Percentiles rank a stretch among this genome's conserved stretches.
These are phyloP conservation scores for Phoebastria nigripes DNA, from an alignment of 2,797 vertebrate genomes.

Conservation along the genomic window DNA sequence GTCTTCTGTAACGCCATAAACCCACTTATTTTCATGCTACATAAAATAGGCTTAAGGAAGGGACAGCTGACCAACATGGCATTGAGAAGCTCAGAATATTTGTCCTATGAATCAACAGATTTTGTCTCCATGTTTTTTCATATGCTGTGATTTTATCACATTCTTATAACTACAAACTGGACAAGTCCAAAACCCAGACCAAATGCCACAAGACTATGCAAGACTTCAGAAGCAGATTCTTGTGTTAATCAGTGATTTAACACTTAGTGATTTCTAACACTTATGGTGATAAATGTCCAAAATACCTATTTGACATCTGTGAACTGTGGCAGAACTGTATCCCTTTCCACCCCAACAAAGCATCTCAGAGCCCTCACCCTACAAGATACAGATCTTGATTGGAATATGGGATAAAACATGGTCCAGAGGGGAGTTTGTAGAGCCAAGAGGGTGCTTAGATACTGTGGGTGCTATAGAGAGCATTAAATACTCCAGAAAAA, in stretches of 20 bases:
- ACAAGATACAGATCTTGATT: not conserved
- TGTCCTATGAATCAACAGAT: not conserved
- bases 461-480: not conserved
- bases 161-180: not conserved
- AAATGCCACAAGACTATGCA: not conserved
- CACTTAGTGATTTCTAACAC: not conserved
- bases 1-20: not conserved
- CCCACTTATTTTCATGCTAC: not conserved
- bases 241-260: not conserved
- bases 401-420: not conserved
- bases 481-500: not conserved
- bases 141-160: not conserved
- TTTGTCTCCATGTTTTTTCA: not conserved
- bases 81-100: not conserved
- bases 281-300: not conserved
- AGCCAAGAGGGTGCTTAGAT: not conserved
- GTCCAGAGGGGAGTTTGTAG: not conserved
- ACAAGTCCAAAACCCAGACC: not conserved
- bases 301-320: not conserved
- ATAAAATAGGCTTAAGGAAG: not conserved
- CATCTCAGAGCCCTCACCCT: not conserved
- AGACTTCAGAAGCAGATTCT: not conserved
- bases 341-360: not conserved
- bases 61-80: not conserved
- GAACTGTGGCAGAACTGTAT: not conserved